Conservation (phyloP, 2,888 invertebrate genomes). For the Caenorhabditis sp. region DNA sequence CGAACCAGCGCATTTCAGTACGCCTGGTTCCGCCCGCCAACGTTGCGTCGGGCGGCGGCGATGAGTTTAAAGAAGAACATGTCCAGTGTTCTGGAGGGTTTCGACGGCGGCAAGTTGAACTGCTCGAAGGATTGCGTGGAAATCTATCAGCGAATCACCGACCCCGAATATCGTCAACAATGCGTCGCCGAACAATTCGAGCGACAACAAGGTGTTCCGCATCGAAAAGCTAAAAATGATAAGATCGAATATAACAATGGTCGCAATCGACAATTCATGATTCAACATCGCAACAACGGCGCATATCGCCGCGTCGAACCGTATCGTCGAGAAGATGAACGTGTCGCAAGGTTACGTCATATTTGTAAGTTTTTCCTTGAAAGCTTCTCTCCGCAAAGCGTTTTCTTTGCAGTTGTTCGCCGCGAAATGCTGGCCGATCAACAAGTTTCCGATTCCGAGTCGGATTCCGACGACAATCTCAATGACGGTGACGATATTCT, state of each 20-base stretch:
- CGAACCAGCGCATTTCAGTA: constrained; percentile 38
- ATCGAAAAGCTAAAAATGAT: no score
- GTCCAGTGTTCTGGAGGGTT: constrained; percentile 21
- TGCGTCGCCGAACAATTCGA: neutral
- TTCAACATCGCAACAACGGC: neutral
- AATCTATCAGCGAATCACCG: neutral
- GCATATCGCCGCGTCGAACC: no score
- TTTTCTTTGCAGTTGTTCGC: no score
- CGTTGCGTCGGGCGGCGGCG: constrained; percentile 30
- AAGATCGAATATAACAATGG: neutral
- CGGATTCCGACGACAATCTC: no score
- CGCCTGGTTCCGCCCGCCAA: constrained; percentile 48
- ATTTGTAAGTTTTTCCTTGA: neutral
- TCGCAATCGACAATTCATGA: neutral
- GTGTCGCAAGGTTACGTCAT: neutral
- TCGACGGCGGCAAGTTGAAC: constrained; percentile 15
- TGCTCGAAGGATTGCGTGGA: neutral
- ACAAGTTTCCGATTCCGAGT: no score
- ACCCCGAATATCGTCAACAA: neutral
- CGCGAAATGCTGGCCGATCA: no score
- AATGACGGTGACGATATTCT: no score
- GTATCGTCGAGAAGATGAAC: no score
- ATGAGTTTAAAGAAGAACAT: neutral
- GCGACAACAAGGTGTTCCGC: no score
- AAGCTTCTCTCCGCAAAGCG: no score